A percentile compares a stretch with the other conserved stretches of the same genome.
phyloP scores from a whole-genome alignment of 2,797 vertebrate genomes.

The Ciconia nigra region DNA sequence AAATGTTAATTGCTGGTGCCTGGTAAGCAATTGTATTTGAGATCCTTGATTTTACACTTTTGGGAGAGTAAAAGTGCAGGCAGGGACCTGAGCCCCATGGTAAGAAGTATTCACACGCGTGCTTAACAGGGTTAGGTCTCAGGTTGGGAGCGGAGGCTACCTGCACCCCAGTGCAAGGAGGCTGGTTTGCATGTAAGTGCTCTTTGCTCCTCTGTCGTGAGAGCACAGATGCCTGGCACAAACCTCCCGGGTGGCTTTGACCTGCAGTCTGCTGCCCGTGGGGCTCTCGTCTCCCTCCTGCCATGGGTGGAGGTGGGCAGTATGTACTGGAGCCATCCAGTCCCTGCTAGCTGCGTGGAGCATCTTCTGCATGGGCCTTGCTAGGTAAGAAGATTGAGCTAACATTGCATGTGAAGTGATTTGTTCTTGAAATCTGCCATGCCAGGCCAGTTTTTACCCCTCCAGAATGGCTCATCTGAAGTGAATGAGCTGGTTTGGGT shows the following conservation, averaged over 20 bases:
- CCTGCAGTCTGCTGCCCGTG: not conserved
- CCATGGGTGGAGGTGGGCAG: not conserved
- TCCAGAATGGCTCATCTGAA: not conserved
- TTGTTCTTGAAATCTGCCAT: not conserved
- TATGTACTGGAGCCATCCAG: not conserved
- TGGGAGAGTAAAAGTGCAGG: not conserved
- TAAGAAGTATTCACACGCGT: accelerated
- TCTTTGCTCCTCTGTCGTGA: not conserved
- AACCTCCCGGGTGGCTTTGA: not conserved
- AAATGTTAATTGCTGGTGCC: not conserved
- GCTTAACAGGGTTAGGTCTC: not conserved
- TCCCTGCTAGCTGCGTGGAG: not conserved
- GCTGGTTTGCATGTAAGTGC: not conserved
- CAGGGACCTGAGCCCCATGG: not conserved
- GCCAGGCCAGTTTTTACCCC: not conserved
- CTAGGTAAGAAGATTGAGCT: not conserved
- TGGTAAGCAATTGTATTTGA: not conserved
- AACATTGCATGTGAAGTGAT: not conserved
- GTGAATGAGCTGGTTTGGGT: not conserved
- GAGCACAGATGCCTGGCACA: not conserved
- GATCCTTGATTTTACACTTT: not conserved
- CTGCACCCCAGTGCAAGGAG: too few relatives aligned
- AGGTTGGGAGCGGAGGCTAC: not conserved
- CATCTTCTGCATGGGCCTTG: not conserved
- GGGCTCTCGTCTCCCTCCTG: not conserved